Base-by-base conservation (phyloP, 2,888 invertebrate genomes). In the Sphaerophoria rueppellii region DNA sequence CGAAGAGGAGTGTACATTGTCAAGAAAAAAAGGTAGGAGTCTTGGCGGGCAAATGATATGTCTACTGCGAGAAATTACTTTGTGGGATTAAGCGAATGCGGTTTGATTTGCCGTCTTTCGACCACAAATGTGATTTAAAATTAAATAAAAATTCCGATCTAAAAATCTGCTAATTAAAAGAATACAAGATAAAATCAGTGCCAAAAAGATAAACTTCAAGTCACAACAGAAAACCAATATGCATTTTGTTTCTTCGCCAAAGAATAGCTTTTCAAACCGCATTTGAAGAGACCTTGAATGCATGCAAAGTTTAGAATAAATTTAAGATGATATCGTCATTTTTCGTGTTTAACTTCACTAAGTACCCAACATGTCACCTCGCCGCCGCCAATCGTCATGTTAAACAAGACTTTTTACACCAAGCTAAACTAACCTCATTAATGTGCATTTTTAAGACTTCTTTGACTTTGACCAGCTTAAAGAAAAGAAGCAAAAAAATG, bases 391-490 rank as follows among this genome's bases (percentile, higher is more conserved):
- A 35, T n/a, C 50, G 50, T 35, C 43, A 9, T 46, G 55, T 75
- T 67, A 5, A 58, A 43, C 70, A 67, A 58, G 35, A 72, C 40
- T 57, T 78, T 48, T 78, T 78, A 50, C 55, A 63, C 46, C 55
- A 71, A 61, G 61, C 24, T 2, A 24, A 57, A 61, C 54, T 63
- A 74, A 58, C 70, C 48, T 61, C 78, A 54, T 57, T 69, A 61
- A 71, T 14, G 48, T 67, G 63, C 67, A 67, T 67, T 67, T 34
- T 46, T 34, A 73, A 57, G 43, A 50, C 74, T 65, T 76, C 65
- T 72, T 65, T 82, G 71, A 63, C 73, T 82, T 63, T 82, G 73
- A 65, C 69, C 65, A 54, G 14, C 9, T 24, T 35, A 34, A 11
- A 54, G 4, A 32, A 12, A 34, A 35, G 4, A 3, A 11, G 16